Evolutionary conservation across 2,113 vertebrate species (phyloP).

Genomic region (Chloroceryle aenea): DNA sequence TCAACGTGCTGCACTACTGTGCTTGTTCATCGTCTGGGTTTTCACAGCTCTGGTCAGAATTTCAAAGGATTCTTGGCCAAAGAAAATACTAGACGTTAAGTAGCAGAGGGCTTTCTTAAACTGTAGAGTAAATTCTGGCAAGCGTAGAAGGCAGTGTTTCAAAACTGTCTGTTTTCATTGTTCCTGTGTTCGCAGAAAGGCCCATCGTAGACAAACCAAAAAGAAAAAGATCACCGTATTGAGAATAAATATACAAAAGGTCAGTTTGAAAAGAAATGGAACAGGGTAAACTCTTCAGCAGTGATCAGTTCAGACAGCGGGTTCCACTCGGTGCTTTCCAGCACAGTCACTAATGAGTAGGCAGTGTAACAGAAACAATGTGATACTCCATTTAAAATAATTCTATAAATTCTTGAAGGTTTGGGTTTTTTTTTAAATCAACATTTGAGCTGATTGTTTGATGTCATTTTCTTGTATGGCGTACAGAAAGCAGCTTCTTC

Average conservation of each 20-base stretch:
- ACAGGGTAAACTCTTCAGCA: not conserved
- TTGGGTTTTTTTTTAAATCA: too few relatives aligned
- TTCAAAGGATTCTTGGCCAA: slow-evolving; percentile 53
- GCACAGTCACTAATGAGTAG: not conserved
- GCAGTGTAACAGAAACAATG: not conserved
- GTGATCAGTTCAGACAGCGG: not conserved
- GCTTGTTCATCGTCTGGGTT: slow-evolving; percentile 33
- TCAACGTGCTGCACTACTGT: not conserved
- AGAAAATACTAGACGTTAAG: slow-evolving; percentile 53
- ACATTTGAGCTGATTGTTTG: not conserved
- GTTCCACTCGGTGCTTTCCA: not conserved
- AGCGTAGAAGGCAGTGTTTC: slow-evolving; percentile 17
- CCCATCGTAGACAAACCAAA: slow-evolving; percentile 28
- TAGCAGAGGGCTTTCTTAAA: slow-evolving; percentile 53
- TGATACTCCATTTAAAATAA: not conserved
- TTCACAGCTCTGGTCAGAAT: slow-evolving; percentile 43
- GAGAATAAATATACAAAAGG: slow-evolving; percentile 7
- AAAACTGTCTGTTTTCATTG: slow-evolving; percentile 44
- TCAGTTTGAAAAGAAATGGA: not conserved
- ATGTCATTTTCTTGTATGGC: not conserved
- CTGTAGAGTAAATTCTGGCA: slow-evolving; percentile 60
- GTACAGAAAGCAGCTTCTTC: not conserved
- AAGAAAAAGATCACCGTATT: not conserved
- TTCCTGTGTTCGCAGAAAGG: not conserved
- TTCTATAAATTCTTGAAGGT: not conserved